Base-by-base conservation (phyloP, 2,797 vertebrate species). In the Lophotriccus pileatus region DNA sequence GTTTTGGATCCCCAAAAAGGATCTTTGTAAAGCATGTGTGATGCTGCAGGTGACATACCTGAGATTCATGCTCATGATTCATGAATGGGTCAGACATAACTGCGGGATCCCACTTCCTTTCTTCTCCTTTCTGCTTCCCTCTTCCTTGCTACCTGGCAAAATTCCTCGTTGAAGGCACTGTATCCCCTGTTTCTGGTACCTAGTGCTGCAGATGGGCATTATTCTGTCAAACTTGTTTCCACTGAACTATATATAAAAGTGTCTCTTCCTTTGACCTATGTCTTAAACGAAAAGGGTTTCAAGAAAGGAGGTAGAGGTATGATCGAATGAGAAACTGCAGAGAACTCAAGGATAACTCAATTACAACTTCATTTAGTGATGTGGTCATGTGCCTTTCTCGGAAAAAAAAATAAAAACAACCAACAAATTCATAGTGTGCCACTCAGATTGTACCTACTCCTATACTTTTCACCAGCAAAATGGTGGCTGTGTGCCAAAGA, bases 131-230 rank as follows among this genome's bases (percentile, higher is more conserved):
- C 30, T 78, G 4, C 17, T 81, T 84, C 17, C 49, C 8, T 77
- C 12, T 52, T 63, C 32, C 21, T 52, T 8, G 8, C 20, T 77
- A 27, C 4, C 32, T 49, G 21, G 44, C 10, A 83, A 60, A 73
- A 59, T 32, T 47, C 47, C 19, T 59, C n/a, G 3, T 0, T 52
- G 50, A 69, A 67, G 41, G 41, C 15, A 16, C 16, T 22, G 3
- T 46, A 66, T 37, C 28, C 25, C 41, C 44, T 49, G 7, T 32
- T 73, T 69, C 43, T 56, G 52, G 24, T 47, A 58, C 25, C 24
- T 32, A 59, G 23, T 24, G 27, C 52, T 55, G 36, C 55, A 73
- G 34, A 73, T 0, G 0, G 5, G 8, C 4, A 1, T 58, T 79
- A 28, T 6, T 53, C 11, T 58, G 22, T 36, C 24, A 67, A 14